phyloP scores from a whole-genome alignment of 2,888 invertebrate species.

The Ormyrus pomaceus region DNA sequence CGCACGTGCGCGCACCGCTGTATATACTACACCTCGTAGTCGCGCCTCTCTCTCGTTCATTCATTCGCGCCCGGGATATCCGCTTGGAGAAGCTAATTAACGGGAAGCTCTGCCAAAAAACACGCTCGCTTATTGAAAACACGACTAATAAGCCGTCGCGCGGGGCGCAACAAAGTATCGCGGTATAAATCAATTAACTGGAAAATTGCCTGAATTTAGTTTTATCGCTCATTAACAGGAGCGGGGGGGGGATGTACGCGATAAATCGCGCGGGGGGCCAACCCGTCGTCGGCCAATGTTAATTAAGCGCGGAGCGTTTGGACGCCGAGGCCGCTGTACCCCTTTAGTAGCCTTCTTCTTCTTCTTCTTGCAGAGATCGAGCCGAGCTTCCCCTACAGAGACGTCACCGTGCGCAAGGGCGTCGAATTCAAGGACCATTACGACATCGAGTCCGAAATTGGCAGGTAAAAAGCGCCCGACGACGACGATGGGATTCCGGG shows the following conservation, averaged over 20 bases:
- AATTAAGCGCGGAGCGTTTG: too few species aligned
- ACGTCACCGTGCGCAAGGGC: slow-evolving; percentile 89
- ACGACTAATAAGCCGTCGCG: slow-evolving; percentile 30
- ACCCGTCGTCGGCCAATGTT: too few species aligned
- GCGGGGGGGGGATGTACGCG: too few species aligned
- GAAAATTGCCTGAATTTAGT: slow-evolving; percentile 10
- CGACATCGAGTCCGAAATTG: slow-evolving; percentile 92
- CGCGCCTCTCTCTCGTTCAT: too few species aligned
- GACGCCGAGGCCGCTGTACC: too few species aligned
- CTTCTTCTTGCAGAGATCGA: slow-evolving; percentile 84
- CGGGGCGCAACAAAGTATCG: not conserved
- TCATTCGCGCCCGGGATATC: not conserved
- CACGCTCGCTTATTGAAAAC: slow-evolving; percentile 27
- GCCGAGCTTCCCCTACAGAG: slow-evolving; percentile 91
- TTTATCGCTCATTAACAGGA: not conserved
- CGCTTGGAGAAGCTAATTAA: slow-evolving; percentile 32
- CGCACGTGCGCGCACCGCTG: too few species aligned
- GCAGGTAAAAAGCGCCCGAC: slow-evolving; percentile 84
- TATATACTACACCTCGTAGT: too few species aligned
- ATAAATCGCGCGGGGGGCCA: too few species aligned
- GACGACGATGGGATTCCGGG: not conserved
- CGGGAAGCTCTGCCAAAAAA: slow-evolving; percentile 24
- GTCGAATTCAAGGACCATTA: slow-evolving; percentile 92
- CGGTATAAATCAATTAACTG: slow-evolving; percentile 34
- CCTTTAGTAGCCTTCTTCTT: not conserved